Evolutionary conservation across 2,797 vertebrate genomes (phyloP), one percentile per base, ranked within the genome.

Genomic region (Anolis apletophallus): DNA sequence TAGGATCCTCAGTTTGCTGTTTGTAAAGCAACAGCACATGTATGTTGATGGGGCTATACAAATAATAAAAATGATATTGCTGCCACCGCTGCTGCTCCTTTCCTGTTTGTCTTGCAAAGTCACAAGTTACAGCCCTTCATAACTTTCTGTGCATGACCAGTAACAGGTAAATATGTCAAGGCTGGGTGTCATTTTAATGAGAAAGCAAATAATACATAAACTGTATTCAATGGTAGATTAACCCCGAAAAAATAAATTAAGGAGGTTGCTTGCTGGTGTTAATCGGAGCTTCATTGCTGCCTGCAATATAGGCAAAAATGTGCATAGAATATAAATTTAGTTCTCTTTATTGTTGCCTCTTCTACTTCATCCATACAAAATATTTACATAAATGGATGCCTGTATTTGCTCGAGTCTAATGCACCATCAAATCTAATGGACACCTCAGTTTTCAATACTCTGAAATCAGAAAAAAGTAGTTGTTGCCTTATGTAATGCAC

Each of bases 181-280:
- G 50, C 71, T 74, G 74, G 85, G 81, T 87, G 71, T 76, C 86
- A 81, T 74, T 91, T 92, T 76, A 88, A 81, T 86, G 86, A 54
- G 76, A 81, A 87, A 86, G 29, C 36, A 88, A 91, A 91, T 50
- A 89, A 86, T 10, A 7, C 84, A 83, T 55, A n/a, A 46, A 88
- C 90, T 88, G 69, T 46, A 54, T 75, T 88, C 88, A 92, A 54
- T 61, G 86, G 85, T 84, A 91, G 68, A 91, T 90, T 89, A 92
- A 91, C 34, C 17, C 3, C 52, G 74, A 54, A 84, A 90, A 93
- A 85, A 77, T 81, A 91, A 87, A 74, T 21, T 81, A 1, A 76
- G 87, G 57, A 74, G 71, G 76, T 78, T 0, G 0, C 52, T 32
- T 8, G 74, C 80, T 80, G 77, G 81, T 93, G 90, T 88, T 92